These are phyloP conservation scores for Lucilia cuprina DNA, from an alignment of 1,140 invertebrate species.

Conservation along the genomic window DNA sequence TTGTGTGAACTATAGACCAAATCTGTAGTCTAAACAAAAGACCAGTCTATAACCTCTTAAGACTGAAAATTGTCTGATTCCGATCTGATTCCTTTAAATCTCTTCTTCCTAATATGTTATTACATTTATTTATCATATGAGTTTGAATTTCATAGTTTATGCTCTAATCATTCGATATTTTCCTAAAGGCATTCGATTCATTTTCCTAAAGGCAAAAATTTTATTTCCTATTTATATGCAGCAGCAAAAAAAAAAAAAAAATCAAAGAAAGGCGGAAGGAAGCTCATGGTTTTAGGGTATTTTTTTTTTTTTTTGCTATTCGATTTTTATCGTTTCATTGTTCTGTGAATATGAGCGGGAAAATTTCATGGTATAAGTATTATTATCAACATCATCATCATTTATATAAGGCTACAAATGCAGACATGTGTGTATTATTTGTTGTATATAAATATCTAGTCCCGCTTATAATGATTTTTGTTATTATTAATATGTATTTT, in stretches of 20 bases:
- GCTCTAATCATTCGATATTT: neutral
- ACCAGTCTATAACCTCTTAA: too few species aligned
- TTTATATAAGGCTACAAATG: neutral
- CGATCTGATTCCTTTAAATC: too few species aligned
- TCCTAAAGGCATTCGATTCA: neutral
- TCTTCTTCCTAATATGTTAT: too few species aligned
- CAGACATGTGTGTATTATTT: too few species aligned
- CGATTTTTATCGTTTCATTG: neutral
- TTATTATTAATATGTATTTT: neutral
- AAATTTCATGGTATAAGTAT: neutral
- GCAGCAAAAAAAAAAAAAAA: neutral
- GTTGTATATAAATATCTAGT: neutral
- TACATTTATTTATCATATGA: too few species aligned
- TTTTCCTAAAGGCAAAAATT: neutral
- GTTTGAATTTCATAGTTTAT: neutral
- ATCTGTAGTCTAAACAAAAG: too few species aligned
- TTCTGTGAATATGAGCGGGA: neutral
- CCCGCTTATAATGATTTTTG: neutral
- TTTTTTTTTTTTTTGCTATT: neutral
- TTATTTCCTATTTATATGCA: neutral
- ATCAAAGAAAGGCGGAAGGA: neutral
- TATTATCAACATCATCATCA: neutral
- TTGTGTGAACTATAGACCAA: too few species aligned
- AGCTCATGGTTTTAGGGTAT: neutral
- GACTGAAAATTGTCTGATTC: too few species aligned